Conservation (phyloP, 2,797 vertebrate species). For the Parauchenoglanis ngamensis region DNA sequence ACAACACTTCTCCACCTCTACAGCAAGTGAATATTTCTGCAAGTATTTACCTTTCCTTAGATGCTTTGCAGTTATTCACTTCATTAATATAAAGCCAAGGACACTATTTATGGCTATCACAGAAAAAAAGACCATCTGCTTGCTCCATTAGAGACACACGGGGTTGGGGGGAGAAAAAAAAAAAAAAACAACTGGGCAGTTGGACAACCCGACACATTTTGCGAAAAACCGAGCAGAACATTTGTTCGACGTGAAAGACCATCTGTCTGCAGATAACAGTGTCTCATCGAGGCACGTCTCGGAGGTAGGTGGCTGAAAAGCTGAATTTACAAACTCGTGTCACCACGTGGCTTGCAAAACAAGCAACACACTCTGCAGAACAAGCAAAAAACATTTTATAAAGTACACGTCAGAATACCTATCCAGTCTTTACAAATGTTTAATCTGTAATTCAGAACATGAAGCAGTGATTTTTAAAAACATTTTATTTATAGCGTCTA, state of each 20-base stretch:
- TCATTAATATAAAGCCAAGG: constrained; percentile 1
- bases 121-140: constrained; percentile 40
- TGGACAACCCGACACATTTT: not conserved
- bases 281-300: not conserved
- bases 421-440: not conserved
- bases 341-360: not conserved
- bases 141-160: not conserved
- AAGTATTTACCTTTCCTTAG: not conserved
- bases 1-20: not conserved
- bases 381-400: not conserved
- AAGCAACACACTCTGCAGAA: not conserved
- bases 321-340: not conserved
- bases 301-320: not conserved
- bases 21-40: not conserved
- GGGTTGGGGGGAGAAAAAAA: not conserved
- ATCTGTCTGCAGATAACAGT: constrained; percentile 36
- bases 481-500: not conserved
- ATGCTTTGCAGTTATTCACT: not conserved
- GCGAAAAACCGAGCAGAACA: constrained; percentile 7
- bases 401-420: not conserved
- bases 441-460: not conserved
- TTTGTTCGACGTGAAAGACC: constrained; percentile 24
- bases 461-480: not conserved
- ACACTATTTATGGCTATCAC: not conserved
- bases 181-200: not conserved